Conservation (phyloP, 2,888 invertebrate genomes). For the Acleris literana region DNA sequence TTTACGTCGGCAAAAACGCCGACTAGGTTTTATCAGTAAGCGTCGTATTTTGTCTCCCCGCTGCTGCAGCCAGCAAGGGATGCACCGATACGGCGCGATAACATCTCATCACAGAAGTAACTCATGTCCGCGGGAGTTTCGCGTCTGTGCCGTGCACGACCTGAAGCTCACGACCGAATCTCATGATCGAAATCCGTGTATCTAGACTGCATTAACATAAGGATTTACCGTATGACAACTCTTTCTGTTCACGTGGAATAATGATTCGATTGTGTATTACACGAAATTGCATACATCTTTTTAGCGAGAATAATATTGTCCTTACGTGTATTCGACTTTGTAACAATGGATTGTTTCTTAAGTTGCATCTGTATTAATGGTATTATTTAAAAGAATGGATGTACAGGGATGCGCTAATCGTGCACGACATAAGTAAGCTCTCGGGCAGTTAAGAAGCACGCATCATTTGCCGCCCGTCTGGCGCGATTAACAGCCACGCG, state of each 20-base stretch:
- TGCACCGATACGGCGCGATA: conserved; percentile 48
- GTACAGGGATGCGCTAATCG: conserved; percentile 66
- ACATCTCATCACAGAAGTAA: conserved; percentile 59
- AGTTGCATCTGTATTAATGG: conserved; percentile 35
- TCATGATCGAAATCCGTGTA: conserved; percentile 76
- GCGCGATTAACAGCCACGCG: conserved; percentile 63
- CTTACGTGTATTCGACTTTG: conserved; percentile 54
- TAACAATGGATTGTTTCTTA: conserved; percentile 57
- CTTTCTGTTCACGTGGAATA: conserved; percentile 75
- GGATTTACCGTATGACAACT: conserved; percentile 74
- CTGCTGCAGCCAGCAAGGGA: conserved; percentile 38
- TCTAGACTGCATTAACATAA: conserved; percentile 72
- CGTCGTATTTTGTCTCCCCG: conserved; percentile 35
- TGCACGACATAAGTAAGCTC: conserved; percentile 69
- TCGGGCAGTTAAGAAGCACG: conserved; percentile 63
- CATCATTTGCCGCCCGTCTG: conserved; percentile 77
- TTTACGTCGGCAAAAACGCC: conserved; percentile 29
- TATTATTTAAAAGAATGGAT: conserved; percentile 45
- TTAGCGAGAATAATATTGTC: conserved; percentile 57
- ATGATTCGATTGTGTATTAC: conserved; percentile 70
- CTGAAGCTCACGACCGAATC: conserved; percentile 73
- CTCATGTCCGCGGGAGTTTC: conserved; percentile 57
- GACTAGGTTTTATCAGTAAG: conserved; percentile 35
- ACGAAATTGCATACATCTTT: conserved; percentile 71
- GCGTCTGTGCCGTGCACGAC: conserved; percentile 66